A percentile compares a stretch with the other conserved stretches of the same genome.
Conservation (phyloP, 2,797 vertebrate genomes). For the Knipowitschia caucasica region DNA sequence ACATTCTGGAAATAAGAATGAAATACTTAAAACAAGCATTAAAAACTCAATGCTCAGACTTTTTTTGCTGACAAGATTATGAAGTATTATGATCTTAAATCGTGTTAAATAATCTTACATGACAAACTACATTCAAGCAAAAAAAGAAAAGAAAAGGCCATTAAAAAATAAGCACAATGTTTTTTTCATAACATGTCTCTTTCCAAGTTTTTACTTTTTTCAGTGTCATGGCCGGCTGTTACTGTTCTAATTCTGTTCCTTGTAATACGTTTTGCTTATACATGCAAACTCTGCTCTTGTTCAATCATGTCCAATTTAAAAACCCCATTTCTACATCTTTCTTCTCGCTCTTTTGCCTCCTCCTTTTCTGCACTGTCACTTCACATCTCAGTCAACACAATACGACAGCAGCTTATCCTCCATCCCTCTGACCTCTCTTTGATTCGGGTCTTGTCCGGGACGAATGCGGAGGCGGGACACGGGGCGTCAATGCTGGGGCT, state of each 20-base stretch:
- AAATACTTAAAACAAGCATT: too few relatives aligned
- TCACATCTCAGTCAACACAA: slow-evolving; percentile 53
- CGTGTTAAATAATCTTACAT: too few relatives aligned
- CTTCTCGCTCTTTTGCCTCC: not conserved
- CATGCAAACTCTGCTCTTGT: not conserved
- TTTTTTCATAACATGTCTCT: too few relatives aligned
- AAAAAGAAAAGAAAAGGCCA: too few relatives aligned
- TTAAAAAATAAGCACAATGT: too few relatives aligned
- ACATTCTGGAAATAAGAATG: too few relatives aligned
- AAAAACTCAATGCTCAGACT: too few relatives aligned
- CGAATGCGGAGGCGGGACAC: slow-evolving; percentile 17
- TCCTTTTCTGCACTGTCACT: slow-evolving; percentile 44
- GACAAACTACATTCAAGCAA: too few relatives aligned
- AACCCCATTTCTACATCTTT: slow-evolving; percentile 38
- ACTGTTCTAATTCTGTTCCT: not conserved
- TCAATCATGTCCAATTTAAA: not conserved
- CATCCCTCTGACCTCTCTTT: slow-evolving; percentile 52
- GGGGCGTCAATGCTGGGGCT: slow-evolving; percentile 32
- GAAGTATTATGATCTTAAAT: too few relatives aligned
- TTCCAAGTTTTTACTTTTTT: too few relatives aligned
- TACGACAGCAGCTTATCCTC: slow-evolving; percentile 56
- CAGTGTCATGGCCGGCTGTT: too few relatives aligned
- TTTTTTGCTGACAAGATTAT: too few relatives aligned
- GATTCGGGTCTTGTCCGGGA: slow-evolving; percentile 53
- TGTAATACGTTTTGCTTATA: not conserved